Evolutionary conservation across 2,888 invertebrate species (phyloP).

Genomic region (Aspidapion aeneum): DNA sequence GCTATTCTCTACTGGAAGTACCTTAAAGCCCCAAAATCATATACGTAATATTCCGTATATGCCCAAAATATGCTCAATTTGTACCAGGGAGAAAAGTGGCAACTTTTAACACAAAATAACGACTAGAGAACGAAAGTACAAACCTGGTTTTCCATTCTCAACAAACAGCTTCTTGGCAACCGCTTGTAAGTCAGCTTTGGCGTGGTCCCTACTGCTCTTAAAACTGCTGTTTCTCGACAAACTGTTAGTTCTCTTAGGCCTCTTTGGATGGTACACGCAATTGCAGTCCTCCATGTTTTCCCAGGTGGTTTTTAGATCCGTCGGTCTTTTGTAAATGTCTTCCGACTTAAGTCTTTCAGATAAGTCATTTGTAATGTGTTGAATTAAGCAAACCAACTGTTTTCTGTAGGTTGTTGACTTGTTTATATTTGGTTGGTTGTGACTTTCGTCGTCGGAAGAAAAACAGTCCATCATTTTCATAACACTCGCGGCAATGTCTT

Average conservation of each 20-base stretch:
- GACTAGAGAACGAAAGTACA: no score
- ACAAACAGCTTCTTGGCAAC: slow-evolving; percentile 48
- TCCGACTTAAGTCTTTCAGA: slow-evolving; percentile 30
- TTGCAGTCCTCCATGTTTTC: slow-evolving; percentile 54
- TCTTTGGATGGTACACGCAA: slow-evolving; percentile 60
- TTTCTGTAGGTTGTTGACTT: slow-evolving; percentile 48
- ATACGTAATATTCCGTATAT: no score
- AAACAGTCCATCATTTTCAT: slow-evolving; percentile 49
- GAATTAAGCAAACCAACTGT: slow-evolving; percentile 50
- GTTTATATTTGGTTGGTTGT: slow-evolving; percentile 31
- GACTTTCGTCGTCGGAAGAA: slow-evolving; percentile 57
- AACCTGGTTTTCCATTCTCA: slow-evolving; percentile 44
- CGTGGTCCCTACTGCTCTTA: slow-evolving; percentile 37
- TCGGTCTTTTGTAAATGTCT: not conserved
- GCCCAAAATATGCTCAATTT: no score
- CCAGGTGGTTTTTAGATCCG: slow-evolving; percentile 47
- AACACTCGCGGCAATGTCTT: slow-evolving; percentile 33
- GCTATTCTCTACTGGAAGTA: no score
- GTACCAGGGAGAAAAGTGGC: no score
- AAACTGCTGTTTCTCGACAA: slow-evolving; percentile 49
- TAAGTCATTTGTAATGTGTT: slow-evolving; percentile 43
- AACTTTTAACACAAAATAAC: no score
- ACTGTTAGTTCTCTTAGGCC: slow-evolving; percentile 53
- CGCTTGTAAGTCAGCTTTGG: slow-evolving; percentile 34
- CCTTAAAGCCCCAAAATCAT: no score